These are phyloP conservation scores for Nymphalis urticae DNA, from an alignment of 2,888 invertebrate species.

Conservation along the genomic window DNA sequence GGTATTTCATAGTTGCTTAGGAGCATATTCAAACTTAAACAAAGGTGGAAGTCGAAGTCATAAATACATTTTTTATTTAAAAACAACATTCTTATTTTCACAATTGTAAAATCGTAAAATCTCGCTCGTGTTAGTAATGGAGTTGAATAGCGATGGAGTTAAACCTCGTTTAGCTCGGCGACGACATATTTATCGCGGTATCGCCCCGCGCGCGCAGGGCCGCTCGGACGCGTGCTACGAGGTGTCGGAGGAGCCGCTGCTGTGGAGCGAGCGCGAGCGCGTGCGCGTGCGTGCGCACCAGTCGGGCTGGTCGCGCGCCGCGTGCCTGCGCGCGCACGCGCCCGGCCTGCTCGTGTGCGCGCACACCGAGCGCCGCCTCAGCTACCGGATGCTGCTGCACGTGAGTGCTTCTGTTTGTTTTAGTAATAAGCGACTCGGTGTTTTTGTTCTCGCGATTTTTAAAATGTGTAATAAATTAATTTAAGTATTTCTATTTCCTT, in stretches of 20 bases:
- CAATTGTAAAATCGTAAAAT: too few relatives aligned
- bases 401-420: constrained; percentile 56
- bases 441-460: too few relatives aligned
- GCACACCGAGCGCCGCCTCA: constrained; percentile 86
- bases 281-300: constrained; percentile 81
- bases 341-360: constrained; percentile 88
- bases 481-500: too few relatives aligned
- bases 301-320: constrained; percentile 84
- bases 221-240: constrained; percentile 83
- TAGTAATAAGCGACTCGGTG: constrained; percentile 58
- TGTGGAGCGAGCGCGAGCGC: constrained; percentile 75
- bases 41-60: too few relatives aligned
- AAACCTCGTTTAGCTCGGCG: neutral
- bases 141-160: too few relatives aligned
- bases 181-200: too few relatives aligned
- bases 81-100: too few relatives aligned
- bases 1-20: constrained; percentile 63
- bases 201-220: constrained; percentile 66
- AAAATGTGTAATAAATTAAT: too few relatives aligned
- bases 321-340: constrained; percentile 86
- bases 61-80: too few relatives aligned
- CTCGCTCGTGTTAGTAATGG: too few relatives aligned
- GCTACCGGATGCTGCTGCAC: constrained; percentile 87
- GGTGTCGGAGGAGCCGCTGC: constrained; percentile 83
- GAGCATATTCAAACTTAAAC: neutral